These are phyloP conservation scores for Tupaia tana DNA, from an alignment of 2,113 vertebrate species.

Conservation along the genomic window DNA sequence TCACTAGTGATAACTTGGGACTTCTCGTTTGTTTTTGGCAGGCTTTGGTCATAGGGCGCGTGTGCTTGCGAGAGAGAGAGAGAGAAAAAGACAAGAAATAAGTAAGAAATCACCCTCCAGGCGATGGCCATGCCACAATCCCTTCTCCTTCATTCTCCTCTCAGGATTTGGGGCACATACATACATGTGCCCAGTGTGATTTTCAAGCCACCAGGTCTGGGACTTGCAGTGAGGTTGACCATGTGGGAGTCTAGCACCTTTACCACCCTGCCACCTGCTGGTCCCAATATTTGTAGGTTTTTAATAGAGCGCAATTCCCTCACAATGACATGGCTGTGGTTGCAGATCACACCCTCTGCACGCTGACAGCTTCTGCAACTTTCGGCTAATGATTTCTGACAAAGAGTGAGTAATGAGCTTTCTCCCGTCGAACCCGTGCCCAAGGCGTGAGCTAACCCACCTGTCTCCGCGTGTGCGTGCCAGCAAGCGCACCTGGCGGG, in stretches of 20 bases:
- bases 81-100: too few relatives aligned
- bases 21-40: background rate
- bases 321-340: background rate
- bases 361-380: background rate
- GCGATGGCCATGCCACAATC: too few relatives aligned
- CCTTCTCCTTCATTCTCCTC: too few relatives aligned
- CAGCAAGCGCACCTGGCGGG: background rate
- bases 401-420: background rate
- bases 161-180: too few relatives aligned
- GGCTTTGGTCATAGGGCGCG: background rate
- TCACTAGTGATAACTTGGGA: too few relatives aligned
- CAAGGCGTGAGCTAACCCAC: rapidly evolving
- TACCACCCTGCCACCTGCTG: too few relatives aligned
- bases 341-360: background rate
- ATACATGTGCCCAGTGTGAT: too few relatives aligned
- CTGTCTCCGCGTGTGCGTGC: background rate
- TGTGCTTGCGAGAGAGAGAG: too few relatives aligned
- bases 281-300: background rate
- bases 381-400: background rate
- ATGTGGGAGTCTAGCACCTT: too few relatives aligned
- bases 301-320: background rate
- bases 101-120: too few relatives aligned
- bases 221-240: too few relatives aligned
- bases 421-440: background rate
- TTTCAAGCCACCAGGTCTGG: too few relatives aligned